Evolutionary conservation across 2,113 vertebrate genomes (phyloP).

Genomic region (Holacanthus passer): DNA sequence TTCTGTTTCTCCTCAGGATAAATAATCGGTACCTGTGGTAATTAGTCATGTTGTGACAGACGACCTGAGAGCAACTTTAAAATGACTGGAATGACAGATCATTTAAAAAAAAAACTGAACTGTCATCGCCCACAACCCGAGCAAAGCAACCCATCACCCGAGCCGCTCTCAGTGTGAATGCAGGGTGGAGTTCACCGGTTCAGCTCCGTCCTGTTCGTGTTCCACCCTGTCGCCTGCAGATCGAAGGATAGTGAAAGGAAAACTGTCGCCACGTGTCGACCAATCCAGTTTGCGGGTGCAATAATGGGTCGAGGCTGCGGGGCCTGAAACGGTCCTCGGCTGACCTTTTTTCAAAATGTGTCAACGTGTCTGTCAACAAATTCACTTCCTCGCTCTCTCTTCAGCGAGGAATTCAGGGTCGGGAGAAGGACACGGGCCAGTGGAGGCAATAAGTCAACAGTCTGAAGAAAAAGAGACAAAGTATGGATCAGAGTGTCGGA

Average conservation of each 20-base stretch:
- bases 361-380: slow-evolving; percentile 50
- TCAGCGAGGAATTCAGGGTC: slow-evolving; percentile 3
- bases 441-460: no score
- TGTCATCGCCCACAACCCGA: background rate
- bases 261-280: slow-evolving; percentile 24
- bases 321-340: slow-evolving; percentile 22
- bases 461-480: background rate
- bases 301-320: slow-evolving; percentile 23
- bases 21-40: background rate
- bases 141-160: background rate
- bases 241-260: slow-evolving; percentile 46
- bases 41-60: background rate
- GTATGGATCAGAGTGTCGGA: background rate
- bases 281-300: background rate
- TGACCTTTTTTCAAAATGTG: slow-evolving; percentile 34
- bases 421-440: background rate
- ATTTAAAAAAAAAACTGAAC: background rate
- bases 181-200: slow-evolving; percentile 9
- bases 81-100: background rate
- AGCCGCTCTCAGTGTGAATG: background rate
- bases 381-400: background rate
- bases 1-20: no score
- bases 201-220: slow-evolving; percentile 14
- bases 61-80: background rate
- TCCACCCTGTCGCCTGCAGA: slow-evolving; percentile 13